Evolutionary conservation across 2,113 vertebrate genomes (phyloP).

Genomic region (Anseranas semipalmata): DNA sequence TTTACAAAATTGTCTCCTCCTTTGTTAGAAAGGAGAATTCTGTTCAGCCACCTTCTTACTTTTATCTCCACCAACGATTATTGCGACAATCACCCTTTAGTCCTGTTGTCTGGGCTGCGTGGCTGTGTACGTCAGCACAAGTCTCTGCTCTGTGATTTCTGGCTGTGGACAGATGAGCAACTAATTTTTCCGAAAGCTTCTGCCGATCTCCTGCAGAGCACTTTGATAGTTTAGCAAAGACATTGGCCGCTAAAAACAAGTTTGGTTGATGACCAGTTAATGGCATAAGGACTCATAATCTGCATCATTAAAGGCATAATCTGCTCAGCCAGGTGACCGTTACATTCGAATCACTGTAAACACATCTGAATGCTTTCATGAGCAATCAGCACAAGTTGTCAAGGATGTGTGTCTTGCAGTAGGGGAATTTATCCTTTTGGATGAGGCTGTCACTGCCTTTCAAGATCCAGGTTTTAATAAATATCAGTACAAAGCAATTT

Average conservation of each 20-base stretch:
- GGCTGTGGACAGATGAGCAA: rapidly evolving
- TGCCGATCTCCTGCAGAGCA: background rate
- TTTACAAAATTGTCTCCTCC: background rate
- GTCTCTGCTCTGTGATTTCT: background rate
- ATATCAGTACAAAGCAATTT: background rate
- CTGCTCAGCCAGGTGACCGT: background rate
- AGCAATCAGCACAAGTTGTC: background rate
- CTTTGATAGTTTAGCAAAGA: background rate
- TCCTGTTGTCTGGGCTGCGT: background rate
- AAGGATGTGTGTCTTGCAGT: background rate
- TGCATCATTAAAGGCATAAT: too few relatives aligned
- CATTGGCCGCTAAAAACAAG: background rate
- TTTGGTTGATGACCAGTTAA: background rate
- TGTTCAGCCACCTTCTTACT: background rate
- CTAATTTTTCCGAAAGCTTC: background rate
- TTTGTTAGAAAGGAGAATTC: background rate
- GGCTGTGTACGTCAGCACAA: rapidly evolving
- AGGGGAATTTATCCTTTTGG: background rate
- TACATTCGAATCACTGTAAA: background rate
- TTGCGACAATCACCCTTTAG: rapidly evolving
- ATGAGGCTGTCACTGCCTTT: background rate
- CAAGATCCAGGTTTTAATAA: background rate
- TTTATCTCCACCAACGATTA: background rate
- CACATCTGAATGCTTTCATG: background rate
- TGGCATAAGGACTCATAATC: background rate